phyloP scores from a whole-genome alignment of 2,888 invertebrate species.

The Yponomeuta malinellus region DNA sequence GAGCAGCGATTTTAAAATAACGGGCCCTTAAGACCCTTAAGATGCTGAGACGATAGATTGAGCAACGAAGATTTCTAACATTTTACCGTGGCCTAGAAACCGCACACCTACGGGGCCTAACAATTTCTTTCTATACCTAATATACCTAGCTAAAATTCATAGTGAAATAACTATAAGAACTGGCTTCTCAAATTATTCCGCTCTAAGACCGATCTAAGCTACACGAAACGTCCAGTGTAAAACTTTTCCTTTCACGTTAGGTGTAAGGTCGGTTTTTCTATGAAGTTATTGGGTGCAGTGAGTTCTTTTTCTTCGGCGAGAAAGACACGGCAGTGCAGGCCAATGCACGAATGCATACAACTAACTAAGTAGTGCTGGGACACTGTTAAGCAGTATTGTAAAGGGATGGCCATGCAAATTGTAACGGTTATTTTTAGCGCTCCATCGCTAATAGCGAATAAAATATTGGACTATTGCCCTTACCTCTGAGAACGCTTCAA shows the following conservation, averaged over 20 bases:
- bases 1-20: slow-evolving; percentile 5
- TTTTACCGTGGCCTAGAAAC: slow-evolving; percentile 68
- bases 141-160: slow-evolving; percentile 73
- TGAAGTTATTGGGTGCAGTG: slow-evolving; percentile 24
- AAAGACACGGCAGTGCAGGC: slow-evolving; percentile 62
- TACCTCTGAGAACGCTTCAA: too few relatives aligned
- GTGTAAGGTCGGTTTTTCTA: neutral
- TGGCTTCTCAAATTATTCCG: slow-evolving; percentile 55
- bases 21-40: neutral
- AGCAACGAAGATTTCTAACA: slow-evolving; percentile 61
- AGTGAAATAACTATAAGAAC: slow-evolving; percentile 72
- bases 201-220: slow-evolving; percentile 7
- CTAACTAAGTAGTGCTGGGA: slow-evolving; percentile 61
- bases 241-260: neutral
- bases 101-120: slow-evolving; percentile 57
- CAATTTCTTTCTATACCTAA: slow-evolving; percentile 72
- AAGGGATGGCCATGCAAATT: neutral
- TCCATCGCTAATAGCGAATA: too few relatives aligned
- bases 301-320: slow-evolving; percentile 31
- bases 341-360: slow-evolving; percentile 75
- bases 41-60: slow-evolving; percentile 30
- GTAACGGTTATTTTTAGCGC: neutral
- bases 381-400: neutral
- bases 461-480: too few relatives aligned
- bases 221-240: neutral